Conservation (phyloP, 1,140 invertebrate species). For the Acyrthosiphon pisum region DNA sequence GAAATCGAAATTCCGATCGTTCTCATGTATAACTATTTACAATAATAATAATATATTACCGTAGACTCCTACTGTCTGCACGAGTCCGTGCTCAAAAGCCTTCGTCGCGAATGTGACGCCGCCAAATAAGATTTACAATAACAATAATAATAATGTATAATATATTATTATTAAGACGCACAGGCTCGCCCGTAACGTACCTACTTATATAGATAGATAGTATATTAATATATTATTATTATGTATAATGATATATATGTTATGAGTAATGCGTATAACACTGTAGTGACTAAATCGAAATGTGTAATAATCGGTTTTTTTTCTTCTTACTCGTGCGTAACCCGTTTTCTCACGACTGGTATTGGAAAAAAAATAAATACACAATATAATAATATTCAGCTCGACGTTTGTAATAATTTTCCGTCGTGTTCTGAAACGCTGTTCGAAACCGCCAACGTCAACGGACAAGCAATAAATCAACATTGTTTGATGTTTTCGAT, state of each 20-base stretch:
- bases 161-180: neutral
- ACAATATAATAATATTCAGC: neutral
- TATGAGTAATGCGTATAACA: neutral
- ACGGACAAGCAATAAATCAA: constrained; percentile 15
- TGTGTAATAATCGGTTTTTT: neutral
- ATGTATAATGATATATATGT: neutral
- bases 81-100: neutral
- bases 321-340: neutral
- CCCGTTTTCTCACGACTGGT: constrained; percentile 13
- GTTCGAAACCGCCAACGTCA: neutral
- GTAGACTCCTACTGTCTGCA: neutral
- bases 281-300: neutral
- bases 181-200: neutral
- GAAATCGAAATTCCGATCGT: neutral
- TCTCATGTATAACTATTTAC: neutral
- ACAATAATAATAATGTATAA: neutral
- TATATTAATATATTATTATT: neutral
- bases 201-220: neutral
- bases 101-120: neutral
- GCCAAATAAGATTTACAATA: neutral
- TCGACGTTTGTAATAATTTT: constrained; percentile 1
- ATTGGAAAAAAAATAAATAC: neutral
- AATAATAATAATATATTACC: neutral
- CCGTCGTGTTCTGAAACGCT: neutral
- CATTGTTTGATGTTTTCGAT: constrained; percentile 33